Percentiles rank a stretch among this genome's conserved stretches.
Evolutionary conservation across 2,113 vertebrate species (phyloP).

Genomic region (Addax nasomaculatus): DNA sequence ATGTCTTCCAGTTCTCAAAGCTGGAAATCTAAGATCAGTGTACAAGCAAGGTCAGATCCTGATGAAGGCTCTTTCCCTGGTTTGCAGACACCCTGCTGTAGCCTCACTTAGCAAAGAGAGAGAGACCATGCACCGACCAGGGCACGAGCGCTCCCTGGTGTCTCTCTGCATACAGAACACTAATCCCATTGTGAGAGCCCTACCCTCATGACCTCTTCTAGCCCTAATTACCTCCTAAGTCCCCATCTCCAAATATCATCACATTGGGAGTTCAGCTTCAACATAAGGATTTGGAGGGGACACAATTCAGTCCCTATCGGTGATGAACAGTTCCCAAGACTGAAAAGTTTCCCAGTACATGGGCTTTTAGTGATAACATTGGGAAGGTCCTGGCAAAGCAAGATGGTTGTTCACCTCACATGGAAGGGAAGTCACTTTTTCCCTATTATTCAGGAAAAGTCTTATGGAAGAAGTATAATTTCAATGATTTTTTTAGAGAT

Average conservation of each 20-base stretch:
- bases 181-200: neutral
- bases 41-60: neutral
- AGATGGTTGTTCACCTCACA: neutral
- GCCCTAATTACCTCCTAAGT: neutral
- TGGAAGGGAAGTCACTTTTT: neutral
- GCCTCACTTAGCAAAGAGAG: neutral
- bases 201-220: neutral
- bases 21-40: neutral
- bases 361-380: neutral
- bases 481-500: neutral
- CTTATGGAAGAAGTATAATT: neutral
- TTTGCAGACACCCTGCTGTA: neutral
- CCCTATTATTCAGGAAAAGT: neutral
- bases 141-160: neutral
- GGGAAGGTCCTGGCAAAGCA: neutral
- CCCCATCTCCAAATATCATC: neutral
- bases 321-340: neutral
- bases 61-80: neutral
- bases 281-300: neutral
- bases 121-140: accelerated
- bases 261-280: neutral
- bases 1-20: neutral
- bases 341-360: neutral
- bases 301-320: neutral
- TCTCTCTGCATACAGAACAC: neutral